Evolutionary conservation across 2,888 invertebrate genomes (phyloP).

Genomic region (Rhorus exstirpatorius): DNA sequence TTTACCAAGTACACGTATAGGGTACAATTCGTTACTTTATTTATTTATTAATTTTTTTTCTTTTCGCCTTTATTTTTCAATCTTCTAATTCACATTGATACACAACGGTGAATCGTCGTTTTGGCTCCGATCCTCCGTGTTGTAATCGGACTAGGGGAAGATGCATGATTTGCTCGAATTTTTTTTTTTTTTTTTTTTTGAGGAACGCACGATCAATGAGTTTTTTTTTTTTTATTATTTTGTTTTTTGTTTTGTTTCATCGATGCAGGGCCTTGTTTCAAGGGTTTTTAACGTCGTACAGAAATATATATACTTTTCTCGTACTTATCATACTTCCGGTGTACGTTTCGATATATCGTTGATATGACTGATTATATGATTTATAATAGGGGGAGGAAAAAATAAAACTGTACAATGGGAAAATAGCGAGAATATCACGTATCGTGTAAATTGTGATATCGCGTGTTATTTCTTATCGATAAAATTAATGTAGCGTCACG

Average conservation of each 20-base stretch:
- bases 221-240: no score
- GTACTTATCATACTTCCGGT: conserved; percentile 14
- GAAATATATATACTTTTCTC: conserved; percentile 15
- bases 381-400: neutral
- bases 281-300: neutral
- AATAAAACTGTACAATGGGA: conserved; percentile 39
- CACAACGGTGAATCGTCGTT: no score
- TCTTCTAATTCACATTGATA: no score
- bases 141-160: conserved; percentile 66
- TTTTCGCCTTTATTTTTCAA: neutral
- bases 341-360: neutral
- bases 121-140: conserved; percentile 4
- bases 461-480: conserved; percentile 16
- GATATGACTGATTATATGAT: conserved; percentile 22
- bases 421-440: conserved; percentile 20
- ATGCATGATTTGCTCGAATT: conserved; percentile 73
- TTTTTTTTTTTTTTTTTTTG: no score
- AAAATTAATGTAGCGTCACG: conserved; percentile 55
- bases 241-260: conserved; percentile 3
- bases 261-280: neutral
- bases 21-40: conserved; percentile 51
- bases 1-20: conserved; percentile 75
- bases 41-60: neutral
- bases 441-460: conserved; percentile 2
- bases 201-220: conserved; percentile 67